Percentiles rank a stretch among this genome's conserved stretches.
phyloP scores from a whole-genome alignment of 2,888 invertebrate species.

The Lepidochrysops patricia region DNA sequence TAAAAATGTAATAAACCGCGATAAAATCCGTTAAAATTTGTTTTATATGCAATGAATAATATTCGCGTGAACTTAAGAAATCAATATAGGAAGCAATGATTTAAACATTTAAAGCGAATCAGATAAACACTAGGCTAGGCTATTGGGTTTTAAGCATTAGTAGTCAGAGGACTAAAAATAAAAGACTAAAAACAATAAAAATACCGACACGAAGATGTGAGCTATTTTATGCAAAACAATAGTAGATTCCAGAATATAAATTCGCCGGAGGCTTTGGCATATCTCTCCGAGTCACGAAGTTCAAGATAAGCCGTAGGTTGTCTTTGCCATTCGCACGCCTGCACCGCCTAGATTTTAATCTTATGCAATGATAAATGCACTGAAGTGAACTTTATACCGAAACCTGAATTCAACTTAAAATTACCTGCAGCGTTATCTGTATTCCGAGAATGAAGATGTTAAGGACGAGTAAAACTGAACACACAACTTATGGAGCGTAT shows the following conservation, averaged over 20 bases:
- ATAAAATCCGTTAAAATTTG: too few relatives aligned
- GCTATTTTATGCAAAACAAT: neutral
- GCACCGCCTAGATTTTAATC: slow-evolving; percentile 52
- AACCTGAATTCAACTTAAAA: slow-evolving; percentile 19
- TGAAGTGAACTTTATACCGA: slow-evolving; percentile 31
- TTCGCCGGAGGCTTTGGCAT: slow-evolving; percentile 12
- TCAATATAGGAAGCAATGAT: too few relatives aligned
- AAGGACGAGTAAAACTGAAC: neutral
- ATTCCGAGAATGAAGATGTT: slow-evolving; percentile 18
- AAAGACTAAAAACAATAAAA: slow-evolving; percentile 24
- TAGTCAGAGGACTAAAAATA: too few relatives aligned
- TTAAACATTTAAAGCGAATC: too few relatives aligned
- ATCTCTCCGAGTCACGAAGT: slow-evolving; percentile 45
- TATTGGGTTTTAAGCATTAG: too few relatives aligned
- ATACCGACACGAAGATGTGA: slow-evolving; percentile 21
- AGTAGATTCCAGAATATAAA: slow-evolving; percentile 4
- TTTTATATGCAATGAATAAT: too few relatives aligned
- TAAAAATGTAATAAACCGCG: too few relatives aligned
- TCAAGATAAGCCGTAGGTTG: slow-evolving; percentile 31
- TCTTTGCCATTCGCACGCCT: slow-evolving; percentile 60
- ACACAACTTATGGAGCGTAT: slow-evolving; percentile 3
- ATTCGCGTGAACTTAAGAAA: too few relatives aligned
- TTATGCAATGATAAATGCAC: slow-evolving; percentile 50
- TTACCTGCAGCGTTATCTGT: neutral
- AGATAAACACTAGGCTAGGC: too few relatives aligned